Base-by-base conservation (phyloP, 2,797 vertebrate species). In the Anolis apletophallus region DNA sequence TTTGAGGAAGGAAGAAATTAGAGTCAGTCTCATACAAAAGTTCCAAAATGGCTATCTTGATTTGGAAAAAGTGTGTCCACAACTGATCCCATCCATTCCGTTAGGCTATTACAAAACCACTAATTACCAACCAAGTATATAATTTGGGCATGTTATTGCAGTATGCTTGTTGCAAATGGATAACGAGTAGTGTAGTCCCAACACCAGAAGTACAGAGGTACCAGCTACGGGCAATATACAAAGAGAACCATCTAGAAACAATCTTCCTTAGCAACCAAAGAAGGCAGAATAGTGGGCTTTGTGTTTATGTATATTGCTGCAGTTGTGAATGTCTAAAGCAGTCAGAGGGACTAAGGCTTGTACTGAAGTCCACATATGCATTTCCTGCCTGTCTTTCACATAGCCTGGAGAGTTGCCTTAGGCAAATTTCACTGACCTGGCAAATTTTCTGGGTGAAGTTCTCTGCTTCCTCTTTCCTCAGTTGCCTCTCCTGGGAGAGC, bases 401-500 rank as follows among this genome's bases (percentile, higher is more conserved):
- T 9, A 50, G 69, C 50, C 57, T 79, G n/a, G 29, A 54, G n/a
- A 54, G 8, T 50, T 32, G 59, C 80, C 80, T 23, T 59, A 82
- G 16, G 75, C 67, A 82, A 81, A 79, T 72, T 10, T 79, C 36
- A 75, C 96, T 72, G 85, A 98, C 98, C 97, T 98, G 97, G 93
- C 95, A 96, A 90, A 98, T 92, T 91, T 96, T 96, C 95, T 97
- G 97, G 8, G 96, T 96, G 94, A 96, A 97, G 92, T 92, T 95
- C 59, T 97, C 97, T 6, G 96, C 95, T 87, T 97, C 97, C 0
- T 98, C 97, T 91, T 96, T 96, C 86, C 97, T 97, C 55, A 97
- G 94, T 89, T 97, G 96, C 85, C 94, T 97, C 92, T 98, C 97
- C 91, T 97, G 96, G 0, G 97, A 96, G 64, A 97, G 96, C 91